These are phyloP conservation scores for Acanthopleura granulata DNA, from an alignment of 2,888 invertebrate genomes.

Conservation along the genomic window DNA sequence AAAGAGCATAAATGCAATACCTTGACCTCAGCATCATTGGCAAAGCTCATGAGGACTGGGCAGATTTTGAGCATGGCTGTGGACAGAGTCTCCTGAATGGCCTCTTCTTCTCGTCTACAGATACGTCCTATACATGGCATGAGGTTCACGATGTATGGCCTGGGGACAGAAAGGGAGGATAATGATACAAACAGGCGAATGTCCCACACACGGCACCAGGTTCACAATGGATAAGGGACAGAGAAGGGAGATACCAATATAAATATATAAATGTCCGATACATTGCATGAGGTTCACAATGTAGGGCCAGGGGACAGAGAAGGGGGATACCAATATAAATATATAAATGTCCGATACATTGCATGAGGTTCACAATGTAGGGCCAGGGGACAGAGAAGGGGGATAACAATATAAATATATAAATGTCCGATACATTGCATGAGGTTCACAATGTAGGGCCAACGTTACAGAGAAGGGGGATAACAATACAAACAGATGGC, in stretches of 20 bases:
- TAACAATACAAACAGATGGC: no score
- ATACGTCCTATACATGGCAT: constrained; percentile 82
- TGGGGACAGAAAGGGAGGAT: constrained; percentile 33
- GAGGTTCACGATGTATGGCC: constrained; percentile 82
- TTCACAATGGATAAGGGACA: constrained; percentile 78
- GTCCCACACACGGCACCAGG: constrained; percentile 81
- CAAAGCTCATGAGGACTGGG: constrained; percentile 78
- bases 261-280: constrained; percentile 76
- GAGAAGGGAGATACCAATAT: neutral
- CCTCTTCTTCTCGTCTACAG: constrained; percentile 80
- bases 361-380: constrained; percentile 82
- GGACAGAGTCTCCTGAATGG: constrained; percentile 79
- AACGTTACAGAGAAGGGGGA: no score
- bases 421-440: no score
- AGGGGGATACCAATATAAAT: no score
- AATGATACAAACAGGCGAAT: constrained; percentile 43
- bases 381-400: constrained; percentile 70
- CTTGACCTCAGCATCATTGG: constrained; percentile 80
- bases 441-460: no score
- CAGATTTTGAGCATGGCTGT: constrained; percentile 78
- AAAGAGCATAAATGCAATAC: constrained; percentile 64
- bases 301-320: constrained; percentile 74
- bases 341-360: constrained; percentile 79
- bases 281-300: constrained; percentile 82
- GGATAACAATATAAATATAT: no score